Base-by-base conservation (phyloP, 1,140 invertebrate genomes). In the Lineus longissimus region DNA sequence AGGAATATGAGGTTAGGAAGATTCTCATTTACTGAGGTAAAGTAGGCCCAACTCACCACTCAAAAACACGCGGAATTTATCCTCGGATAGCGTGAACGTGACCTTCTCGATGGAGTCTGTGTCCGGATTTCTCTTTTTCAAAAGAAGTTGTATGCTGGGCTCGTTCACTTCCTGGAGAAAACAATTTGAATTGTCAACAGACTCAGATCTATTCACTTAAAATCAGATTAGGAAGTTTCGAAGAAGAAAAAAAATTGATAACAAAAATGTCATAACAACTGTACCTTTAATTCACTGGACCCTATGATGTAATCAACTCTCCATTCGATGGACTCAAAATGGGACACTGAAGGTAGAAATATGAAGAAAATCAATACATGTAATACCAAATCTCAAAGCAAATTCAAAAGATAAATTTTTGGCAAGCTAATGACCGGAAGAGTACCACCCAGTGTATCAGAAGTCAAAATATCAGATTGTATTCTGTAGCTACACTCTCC, bases 61-160 rank as follows among this genome's bases (percentile, higher is more conserved):
- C 15, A 57, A 27, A 7, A 57, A 57, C n/a, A 57, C 23, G 6
- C 55, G 7, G 55, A 57, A 57, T 57, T 57, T 57, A 4, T 57
- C 55, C n/a, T 25, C 55, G 13, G 23, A 29, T n/a, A 33, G 11
- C 2, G 23, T 57, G 30, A 57, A 57, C 27, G 55, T 11, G 2
- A 57, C 7, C n/a, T 19, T 19, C 27, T 27, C 55, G 6, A 33
- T 19, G 6, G 17, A 7, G 30, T 57, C 30, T 9, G 2, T 33
- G 30, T 57, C 55, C 4, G 30, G 23, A 31, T 57, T 33, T 19
- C 19, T 57, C 7, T 17, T 57, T 19, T 27, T 57, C 23, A 57
- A 19, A 22, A 17, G 55, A 11, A 57, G 30, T 25, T 57, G 55
- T 7, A 57, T 25, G 11, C 23, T 19, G 27, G 55, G 55, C 19